Evolutionary conservation across 2,797 vertebrate genomes (phyloP).

Genomic region (Sebastolobus alascanus): DNA sequence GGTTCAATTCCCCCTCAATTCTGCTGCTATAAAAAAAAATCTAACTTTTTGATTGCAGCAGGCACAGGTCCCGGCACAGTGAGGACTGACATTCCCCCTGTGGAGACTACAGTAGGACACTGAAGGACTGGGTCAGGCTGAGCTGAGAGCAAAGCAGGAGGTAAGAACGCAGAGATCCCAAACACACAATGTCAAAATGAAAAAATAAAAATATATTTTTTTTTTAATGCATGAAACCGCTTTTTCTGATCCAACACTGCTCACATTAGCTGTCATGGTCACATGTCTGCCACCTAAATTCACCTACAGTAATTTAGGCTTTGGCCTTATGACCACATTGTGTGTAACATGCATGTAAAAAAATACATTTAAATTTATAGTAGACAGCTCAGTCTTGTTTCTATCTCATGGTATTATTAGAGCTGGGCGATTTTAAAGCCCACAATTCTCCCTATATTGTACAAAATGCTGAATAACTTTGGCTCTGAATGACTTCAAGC

Average conservation of each 20-base stretch:
- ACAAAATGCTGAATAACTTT: neutral
- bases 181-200: neutral
- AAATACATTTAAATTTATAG: neutral
- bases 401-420: neutral
- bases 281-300: neutral
- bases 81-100: conserved; percentile 52
- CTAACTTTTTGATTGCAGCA: conserved; percentile 77
- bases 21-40: conserved; percentile 83
- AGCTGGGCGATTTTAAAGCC: neutral
- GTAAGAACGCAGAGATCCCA: conserved; percentile 65
- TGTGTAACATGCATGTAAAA: neutral
- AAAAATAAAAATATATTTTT: neutral
- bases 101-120: conserved; percentile 25
- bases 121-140: conserved; percentile 57
- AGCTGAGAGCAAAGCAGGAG: conserved; percentile 58
- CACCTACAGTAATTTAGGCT: neutral
- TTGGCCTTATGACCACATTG: neutral
- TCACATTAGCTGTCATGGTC: neutral
- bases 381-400: neutral
- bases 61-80: conserved; percentile 46
- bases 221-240: neutral
- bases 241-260: neutral
- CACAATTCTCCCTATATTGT: neutral
- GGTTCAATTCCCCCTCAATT: conserved; percentile 89
- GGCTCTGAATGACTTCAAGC: neutral